These are phyloP conservation scores for Heterotis niloticus DNA, from an alignment of 2,113 vertebrate genomes.

Conservation along the genomic window DNA sequence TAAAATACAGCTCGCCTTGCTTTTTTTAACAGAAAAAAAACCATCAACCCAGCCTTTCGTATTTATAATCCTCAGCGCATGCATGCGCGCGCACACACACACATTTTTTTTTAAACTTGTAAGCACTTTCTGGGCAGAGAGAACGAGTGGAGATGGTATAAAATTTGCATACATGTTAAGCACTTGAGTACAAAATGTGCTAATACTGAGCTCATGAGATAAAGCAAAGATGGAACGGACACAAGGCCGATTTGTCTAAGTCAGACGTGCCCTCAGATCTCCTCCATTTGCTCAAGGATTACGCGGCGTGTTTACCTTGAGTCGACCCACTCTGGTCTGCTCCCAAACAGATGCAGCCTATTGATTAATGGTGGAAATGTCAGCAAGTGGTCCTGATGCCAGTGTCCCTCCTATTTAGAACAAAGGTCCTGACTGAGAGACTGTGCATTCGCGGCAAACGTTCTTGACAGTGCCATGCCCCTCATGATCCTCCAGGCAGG, in stretches of 20 bases:
- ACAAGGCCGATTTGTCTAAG: slow-evolving; percentile 36
- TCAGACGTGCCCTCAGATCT: slow-evolving; percentile 46
- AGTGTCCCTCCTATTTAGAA: slow-evolving; percentile 64
- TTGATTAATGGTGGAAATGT: slow-evolving; percentile 76
- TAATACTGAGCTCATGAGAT: slow-evolving; percentile 31
- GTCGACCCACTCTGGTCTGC: slow-evolving; percentile 66
- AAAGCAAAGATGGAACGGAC: slow-evolving; percentile 14
- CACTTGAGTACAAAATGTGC: slow-evolving; percentile 26
- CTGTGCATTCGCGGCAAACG: slow-evolving; percentile 64
- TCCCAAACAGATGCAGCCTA: slow-evolving; percentile 65
- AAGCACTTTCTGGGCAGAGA: slow-evolving; percentile 9
- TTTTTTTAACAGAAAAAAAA: not conserved
- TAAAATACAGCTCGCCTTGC: not conserved
- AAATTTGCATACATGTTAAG: slow-evolving; percentile 30
- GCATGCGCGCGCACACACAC: slow-evolving; percentile 1
- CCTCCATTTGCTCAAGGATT: slow-evolving; percentile 62
- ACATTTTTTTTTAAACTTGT: not conserved
- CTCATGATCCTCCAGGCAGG: slow-evolving; percentile 64
- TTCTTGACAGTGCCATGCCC: slow-evolving; percentile 68
- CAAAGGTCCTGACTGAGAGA: slow-evolving; percentile 65
- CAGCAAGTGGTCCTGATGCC: slow-evolving; percentile 63
- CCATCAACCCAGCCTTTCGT: not conserved
- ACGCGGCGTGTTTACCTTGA: slow-evolving; percentile 70
- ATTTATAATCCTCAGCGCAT: not conserved
- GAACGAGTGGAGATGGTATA: not conserved